Conservation (phyloP, 2,888 invertebrate species). For the Drosophila helvetica region DNA sequence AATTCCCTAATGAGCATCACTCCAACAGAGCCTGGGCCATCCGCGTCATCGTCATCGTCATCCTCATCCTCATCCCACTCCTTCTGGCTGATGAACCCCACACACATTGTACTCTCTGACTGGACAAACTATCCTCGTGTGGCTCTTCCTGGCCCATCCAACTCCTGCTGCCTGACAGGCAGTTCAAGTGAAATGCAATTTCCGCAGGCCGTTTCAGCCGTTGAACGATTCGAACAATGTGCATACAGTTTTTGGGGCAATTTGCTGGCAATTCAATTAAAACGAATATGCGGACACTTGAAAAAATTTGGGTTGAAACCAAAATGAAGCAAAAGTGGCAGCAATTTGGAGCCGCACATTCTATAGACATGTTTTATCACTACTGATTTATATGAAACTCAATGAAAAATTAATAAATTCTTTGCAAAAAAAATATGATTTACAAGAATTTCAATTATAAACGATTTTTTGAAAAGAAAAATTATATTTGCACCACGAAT, state of each 20-base stretch:
- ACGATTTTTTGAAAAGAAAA: too few species aligned
- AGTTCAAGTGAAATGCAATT: conserved; percentile 64
- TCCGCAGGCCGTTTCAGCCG: conserved; percentile 42
- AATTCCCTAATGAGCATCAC: conserved; percentile 73
- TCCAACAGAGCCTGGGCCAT: conserved; percentile 26
- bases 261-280: conserved; percentile 69
- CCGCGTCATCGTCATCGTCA: not conserved
- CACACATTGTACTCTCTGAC: not conserved
- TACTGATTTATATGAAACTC: not conserved
- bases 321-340: not conserved
- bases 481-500: too few species aligned
- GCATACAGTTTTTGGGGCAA: conserved; percentile 44
- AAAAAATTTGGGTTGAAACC: conserved; percentile 6
- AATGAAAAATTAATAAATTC: not conserved
- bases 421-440: not conserved
- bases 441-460: not conserved
- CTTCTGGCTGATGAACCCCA: too few species aligned
- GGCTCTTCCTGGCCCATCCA: not conserved
- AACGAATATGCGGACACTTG: conserved; percentile 14
- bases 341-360: not conserved
- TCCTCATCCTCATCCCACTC: not conserved
- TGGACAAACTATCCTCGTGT: not conserved
- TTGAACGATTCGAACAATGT: conserved; percentile 10
- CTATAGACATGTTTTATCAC: too few species aligned
- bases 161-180: not conserved